Percentiles rank a stretch among this genome's conserved stretches.
These are phyloP conservation scores for Hystrix cristata DNA, from an alignment of 2,113 vertebrate genomes.

Conservation along the genomic window DNA sequence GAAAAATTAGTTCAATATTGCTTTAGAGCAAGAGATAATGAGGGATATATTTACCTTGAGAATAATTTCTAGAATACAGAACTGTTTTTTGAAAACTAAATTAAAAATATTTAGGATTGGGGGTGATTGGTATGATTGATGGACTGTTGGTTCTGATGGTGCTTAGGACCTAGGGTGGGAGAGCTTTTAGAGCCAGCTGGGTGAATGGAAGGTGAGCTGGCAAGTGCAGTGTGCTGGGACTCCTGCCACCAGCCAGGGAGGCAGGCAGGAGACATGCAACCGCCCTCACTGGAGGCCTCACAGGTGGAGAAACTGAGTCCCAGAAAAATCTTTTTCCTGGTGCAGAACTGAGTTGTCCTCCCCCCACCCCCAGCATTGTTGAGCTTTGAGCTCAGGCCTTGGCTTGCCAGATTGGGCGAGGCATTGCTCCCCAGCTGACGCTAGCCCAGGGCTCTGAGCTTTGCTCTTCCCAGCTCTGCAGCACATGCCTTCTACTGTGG, in stretches of 20 bases:
- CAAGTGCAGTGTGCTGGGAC: neutral
- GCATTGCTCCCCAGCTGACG: neutral
- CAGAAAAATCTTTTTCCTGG: neutral
- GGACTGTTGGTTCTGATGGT: neutral
- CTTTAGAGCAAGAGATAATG: neutral
- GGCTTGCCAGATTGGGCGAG: neutral
- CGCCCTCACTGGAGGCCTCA: neutral
- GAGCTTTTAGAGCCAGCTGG: neutral
- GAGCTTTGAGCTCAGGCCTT: neutral
- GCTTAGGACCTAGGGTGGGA: neutral
- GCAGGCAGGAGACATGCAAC: neutral
- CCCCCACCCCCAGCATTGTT: neutral
- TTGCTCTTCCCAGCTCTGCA: neutral
- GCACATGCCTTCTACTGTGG: neutral
- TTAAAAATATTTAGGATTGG: neutral
- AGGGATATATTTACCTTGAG: slow-evolving; percentile 1
- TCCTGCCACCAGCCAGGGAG: neutral
- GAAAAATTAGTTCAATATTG: slow-evolving; percentile 36
- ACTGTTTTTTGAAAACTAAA: slow-evolving; percentile 25
- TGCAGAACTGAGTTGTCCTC: neutral
- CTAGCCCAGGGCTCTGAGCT: neutral
- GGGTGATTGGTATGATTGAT: neutral
- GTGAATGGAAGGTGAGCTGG: neutral
- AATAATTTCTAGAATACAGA: slow-evolving; percentile 44
- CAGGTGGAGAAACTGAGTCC: neutral